Percentiles rank a stretch among this genome's conserved stretches.
Conservation (phyloP, 2,113 vertebrate species). For the Prionailurus bengalensis region DNA sequence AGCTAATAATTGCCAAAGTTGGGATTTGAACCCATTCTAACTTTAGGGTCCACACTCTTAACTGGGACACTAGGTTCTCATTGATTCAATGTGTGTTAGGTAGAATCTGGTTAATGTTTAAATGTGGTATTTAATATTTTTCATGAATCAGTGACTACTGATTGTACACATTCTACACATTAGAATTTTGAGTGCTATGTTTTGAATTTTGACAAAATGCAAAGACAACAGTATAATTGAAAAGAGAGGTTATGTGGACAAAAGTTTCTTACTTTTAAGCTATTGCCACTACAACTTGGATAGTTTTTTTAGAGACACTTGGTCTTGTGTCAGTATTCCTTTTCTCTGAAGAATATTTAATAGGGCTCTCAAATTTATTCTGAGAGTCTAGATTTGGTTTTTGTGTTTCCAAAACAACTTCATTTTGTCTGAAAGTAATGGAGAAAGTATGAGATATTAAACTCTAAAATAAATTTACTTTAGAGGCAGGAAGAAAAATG, state of each 20-base stretch:
- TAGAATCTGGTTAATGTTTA: slow-evolving; percentile 37
- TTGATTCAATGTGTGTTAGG: background rate
- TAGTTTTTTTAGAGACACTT: background rate
- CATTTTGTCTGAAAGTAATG: background rate
- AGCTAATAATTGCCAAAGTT: background rate
- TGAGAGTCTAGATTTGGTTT: background rate
- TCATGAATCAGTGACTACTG: background rate
- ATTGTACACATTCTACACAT: background rate
- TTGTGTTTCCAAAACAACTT: slow-evolving; percentile 18
- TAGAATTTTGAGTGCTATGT: background rate
- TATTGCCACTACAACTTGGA: background rate
- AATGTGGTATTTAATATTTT: background rate
- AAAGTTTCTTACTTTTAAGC: background rate
- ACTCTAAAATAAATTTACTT: background rate
- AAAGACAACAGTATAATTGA: background rate
- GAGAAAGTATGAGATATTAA: background rate
- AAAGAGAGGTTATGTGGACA: background rate
- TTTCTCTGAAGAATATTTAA: background rate
- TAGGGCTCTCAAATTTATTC: background rate
- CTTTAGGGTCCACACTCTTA: background rate
- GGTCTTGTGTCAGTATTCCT: background rate
- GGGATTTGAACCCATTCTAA: background rate
- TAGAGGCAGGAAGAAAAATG: slow-evolving; percentile 16
- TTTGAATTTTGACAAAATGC: slow-evolving; percentile 43
- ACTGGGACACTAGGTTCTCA: background rate